Conservation (phyloP, 2,113 vertebrate genomes). For the Crypturellus undulatus region DNA sequence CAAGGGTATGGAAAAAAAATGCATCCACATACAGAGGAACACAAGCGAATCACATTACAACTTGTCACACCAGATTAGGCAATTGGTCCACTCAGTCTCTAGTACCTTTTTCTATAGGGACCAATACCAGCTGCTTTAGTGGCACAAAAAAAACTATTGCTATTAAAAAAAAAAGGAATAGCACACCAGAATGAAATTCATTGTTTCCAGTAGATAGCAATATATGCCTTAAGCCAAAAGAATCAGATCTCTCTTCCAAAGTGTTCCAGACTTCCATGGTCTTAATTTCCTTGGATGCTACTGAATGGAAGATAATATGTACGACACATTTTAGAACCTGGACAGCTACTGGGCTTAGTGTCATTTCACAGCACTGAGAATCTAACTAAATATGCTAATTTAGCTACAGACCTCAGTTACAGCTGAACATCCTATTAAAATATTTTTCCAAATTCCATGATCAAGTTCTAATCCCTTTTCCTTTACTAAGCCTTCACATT, state of each 20-base stretch:
- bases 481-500: background rate
- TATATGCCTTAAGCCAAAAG: background rate
- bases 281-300: background rate
- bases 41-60: background rate
- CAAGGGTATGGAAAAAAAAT: fast-evolving
- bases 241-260: background rate
- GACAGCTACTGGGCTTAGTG: background rate
- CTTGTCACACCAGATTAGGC: background rate
- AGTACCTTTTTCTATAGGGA: background rate
- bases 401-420: background rate
- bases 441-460: background rate
- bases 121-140: background rate
- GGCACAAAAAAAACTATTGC: background rate
- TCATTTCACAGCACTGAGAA: background rate
- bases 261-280: background rate
- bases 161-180: background rate
- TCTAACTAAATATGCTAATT: background rate
- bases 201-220: background rate
- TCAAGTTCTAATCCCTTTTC: background rate
- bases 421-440: background rate
- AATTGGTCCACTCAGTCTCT: background rate
- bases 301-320: background rate
- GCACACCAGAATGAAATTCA: background rate
- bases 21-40: background rate
- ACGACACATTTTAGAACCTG: background rate